Conservation (phyloP, 2,797 vertebrate species). For the Salarias fasciatus region DNA sequence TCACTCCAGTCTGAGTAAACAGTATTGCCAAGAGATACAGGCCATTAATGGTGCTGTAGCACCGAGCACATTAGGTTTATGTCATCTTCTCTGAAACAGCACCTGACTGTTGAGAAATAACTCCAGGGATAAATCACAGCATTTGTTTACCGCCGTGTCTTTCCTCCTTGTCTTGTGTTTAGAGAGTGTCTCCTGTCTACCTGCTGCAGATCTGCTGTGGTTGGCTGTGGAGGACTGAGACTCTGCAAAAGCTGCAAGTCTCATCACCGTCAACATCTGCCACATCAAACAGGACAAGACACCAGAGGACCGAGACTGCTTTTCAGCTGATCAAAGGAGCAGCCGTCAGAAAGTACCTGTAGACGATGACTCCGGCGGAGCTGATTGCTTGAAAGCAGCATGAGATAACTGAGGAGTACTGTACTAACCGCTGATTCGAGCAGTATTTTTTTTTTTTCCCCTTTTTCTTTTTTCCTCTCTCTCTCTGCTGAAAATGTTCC, state of each 20-base stretch:
- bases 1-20: conserved; percentile 30
- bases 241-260: conserved; percentile 51
- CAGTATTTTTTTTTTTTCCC: conserved; percentile 24
- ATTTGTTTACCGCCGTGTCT: conserved; percentile 36
- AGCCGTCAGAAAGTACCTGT: conserved; percentile 47
- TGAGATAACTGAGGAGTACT: conserved; percentile 59
- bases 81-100: conserved; percentile 10
- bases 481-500: conserved; percentile 49
- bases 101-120: conserved; percentile 17
- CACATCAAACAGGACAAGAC: conserved; percentile 58
- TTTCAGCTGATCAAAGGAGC: conserved; percentile 47
- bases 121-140: conserved; percentile 33
- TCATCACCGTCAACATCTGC: conserved; percentile 52
- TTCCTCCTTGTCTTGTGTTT: conserved; percentile 36
- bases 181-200: conserved; percentile 48
- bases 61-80: conserved; percentile 15
- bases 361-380: conserved; percentile 44
- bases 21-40: conserved; percentile 12
- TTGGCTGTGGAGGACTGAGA: conserved; percentile 44
- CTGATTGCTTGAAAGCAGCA: conserved; percentile 48
- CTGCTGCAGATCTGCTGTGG: conserved; percentile 58
- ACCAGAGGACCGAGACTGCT: conserved; percentile 39
- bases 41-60: conserved; percentile 23
- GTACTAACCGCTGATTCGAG: conserved; percentile 49
- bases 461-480: conserved; percentile 12